A percentile compares a stretch with the other conserved stretches of the same genome.
Evolutionary conservation across 2,113 vertebrate species (phyloP).

Genomic region (Laticauda laticaudata): DNA sequence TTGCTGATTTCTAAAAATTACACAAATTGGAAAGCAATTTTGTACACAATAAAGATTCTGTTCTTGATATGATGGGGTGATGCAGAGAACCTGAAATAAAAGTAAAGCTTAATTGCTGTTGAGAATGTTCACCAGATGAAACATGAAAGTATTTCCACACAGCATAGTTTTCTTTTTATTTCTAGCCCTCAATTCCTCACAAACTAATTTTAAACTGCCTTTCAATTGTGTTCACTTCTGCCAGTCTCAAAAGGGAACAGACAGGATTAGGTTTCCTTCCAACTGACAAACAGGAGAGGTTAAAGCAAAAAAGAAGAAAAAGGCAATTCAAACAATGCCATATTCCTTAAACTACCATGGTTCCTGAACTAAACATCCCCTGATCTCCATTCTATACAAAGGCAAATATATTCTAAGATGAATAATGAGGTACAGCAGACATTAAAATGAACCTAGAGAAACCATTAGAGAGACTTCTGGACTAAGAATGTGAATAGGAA

Average conservation of each 20-base stretch:
- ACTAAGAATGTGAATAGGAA: not conserved
- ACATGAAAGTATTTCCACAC: not conserved
- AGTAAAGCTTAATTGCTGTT: not conserved
- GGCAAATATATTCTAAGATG: not conserved
- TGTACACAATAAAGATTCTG: not conserved
- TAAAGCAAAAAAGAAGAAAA: not conserved
- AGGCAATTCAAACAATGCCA: not conserved
- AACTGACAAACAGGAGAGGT: not conserved
- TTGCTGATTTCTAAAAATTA: conserved; percentile 57
- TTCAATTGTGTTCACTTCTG: not conserved
- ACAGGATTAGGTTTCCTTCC: not conserved
- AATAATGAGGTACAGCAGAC: not conserved
- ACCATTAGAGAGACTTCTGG: not conserved
- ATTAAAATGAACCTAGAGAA: not conserved
- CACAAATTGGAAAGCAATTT: conserved; percentile 38
- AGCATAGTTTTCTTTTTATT: not conserved
- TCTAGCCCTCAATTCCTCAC: not conserved
- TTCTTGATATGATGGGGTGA: not conserved
- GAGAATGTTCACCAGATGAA: not conserved
- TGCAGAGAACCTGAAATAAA: not conserved
- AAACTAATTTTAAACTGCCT: not conserved
- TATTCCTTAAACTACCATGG: not conserved
- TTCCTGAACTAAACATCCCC: not conserved
- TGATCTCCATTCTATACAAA: not conserved
- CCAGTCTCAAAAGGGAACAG: not conserved